Percentiles rank a stretch among this genome's conserved stretches.
phyloP scores from a whole-genome alignment of 2,888 invertebrate species.

The Hylaea fasciaria region DNA sequence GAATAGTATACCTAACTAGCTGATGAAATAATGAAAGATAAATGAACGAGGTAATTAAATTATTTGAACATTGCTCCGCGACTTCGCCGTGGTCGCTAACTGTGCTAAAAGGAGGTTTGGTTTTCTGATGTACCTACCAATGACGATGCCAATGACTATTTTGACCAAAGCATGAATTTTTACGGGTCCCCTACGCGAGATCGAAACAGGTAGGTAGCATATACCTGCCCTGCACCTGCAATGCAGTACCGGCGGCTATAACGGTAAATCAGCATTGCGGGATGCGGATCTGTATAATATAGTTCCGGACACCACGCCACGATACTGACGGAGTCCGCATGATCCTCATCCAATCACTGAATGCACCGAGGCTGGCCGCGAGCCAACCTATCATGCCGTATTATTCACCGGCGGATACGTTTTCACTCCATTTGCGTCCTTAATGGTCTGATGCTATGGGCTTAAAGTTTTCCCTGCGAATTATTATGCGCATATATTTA shows the following conservation, averaged over 20 bases:
- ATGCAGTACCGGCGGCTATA: conserved; percentile 1
- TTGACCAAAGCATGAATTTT: too few species aligned
- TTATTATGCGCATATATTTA: background rate
- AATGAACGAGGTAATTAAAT: too few species aligned
- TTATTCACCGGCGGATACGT: conserved; percentile 5
- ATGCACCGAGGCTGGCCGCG: conserved; percentile 12
- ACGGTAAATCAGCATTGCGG: conserved; percentile 18
- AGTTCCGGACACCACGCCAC: too few species aligned
- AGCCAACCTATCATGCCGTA: conserved; percentile 9
- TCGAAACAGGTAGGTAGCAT: too few species aligned
- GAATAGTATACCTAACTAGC: too few species aligned
- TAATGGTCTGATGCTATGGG: conserved; percentile 1
- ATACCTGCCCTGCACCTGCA: background rate
- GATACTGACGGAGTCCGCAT: background rate
- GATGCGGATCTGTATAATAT: background rate
- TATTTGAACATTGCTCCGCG: too few species aligned
- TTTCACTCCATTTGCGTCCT: conserved; percentile 17
- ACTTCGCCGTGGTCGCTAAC: too few species aligned
- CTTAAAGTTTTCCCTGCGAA: background rate
- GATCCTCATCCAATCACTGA: conserved; percentile 4
- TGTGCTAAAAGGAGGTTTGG: too few species aligned
- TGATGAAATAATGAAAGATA: too few species aligned
- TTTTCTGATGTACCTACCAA: too few species aligned
- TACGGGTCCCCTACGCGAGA: too few species aligned
- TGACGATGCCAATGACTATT: too few species aligned